These are phyloP conservation scores for Manis crassicaudata DNA, from an alignment of 2,797 vertebrate species.

Conservation along the genomic window DNA sequence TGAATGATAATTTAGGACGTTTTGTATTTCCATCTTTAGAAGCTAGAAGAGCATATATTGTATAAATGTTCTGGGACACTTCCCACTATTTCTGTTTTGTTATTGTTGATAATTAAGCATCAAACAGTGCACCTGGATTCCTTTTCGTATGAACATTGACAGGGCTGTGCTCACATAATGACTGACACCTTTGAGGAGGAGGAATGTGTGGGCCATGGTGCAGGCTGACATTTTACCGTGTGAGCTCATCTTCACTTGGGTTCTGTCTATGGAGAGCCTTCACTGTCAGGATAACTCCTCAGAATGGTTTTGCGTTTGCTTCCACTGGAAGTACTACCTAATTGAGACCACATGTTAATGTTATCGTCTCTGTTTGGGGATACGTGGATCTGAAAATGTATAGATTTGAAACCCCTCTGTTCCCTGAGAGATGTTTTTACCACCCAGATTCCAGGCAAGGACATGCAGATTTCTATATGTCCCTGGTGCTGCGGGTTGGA, in stretches of 20 bases:
- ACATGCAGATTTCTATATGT: not conserved
- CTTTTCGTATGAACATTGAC: not conserved
- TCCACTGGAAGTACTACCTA: not conserved
- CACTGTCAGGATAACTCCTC: fast-evolving
- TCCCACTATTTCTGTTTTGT: not conserved
- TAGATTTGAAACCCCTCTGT: not conserved
- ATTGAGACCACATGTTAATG: not conserved
- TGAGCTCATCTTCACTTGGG: not conserved
- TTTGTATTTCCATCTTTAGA: not conserved
- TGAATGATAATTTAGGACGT: not conserved
- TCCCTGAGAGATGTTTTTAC: not conserved
- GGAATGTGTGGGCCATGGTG: fast-evolving
- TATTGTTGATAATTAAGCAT: not conserved
- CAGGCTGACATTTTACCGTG: not conserved
- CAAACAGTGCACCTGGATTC: no score
- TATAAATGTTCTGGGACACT: not conserved
- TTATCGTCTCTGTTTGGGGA: not conserved
- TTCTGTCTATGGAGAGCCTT: not conserved
- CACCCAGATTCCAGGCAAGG: not conserved
- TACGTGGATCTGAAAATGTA: not conserved
- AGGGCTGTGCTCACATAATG: not conserved
- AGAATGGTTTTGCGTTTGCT: not conserved
- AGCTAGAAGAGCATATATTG: not conserved
- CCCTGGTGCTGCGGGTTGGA: no score
- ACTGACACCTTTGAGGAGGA: no score